Percentiles rank a stretch among this genome's conserved stretches.
phyloP scores from a whole-genome alignment of 2,797 vertebrate genomes.

The Cyprinella venusta region DNA sequence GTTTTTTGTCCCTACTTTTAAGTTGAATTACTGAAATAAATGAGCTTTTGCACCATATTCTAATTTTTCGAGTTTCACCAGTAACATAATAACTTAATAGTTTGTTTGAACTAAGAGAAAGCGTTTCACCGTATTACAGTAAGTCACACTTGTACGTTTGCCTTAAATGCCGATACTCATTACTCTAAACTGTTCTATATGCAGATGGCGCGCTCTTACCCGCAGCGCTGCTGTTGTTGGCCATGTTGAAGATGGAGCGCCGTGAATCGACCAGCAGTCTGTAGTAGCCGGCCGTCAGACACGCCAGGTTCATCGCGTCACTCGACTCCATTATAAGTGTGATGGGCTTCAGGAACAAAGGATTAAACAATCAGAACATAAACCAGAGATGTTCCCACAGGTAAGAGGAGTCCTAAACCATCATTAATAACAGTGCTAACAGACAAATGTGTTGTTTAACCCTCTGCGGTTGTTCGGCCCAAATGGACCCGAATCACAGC shows the following conservation, averaged over 20 bases:
- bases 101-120: neutral
- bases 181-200: neutral
- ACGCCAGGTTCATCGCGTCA: conserved; percentile 99
- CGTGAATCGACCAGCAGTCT: conserved; percentile 95
- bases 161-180: neutral
- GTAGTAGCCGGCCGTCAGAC: conserved; percentile 97
- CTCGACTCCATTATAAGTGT: conserved; percentile 96
- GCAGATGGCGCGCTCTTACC: conserved; percentile 64
- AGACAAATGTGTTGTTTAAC: neutral
- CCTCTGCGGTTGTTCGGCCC: too few species aligned
- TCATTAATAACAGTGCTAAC: too few species aligned
- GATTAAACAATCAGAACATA: neutral
- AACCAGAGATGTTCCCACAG: neutral
- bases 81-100: too few species aligned
- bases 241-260: conserved; percentile 98
- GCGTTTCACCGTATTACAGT: neutral
- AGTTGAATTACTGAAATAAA: too few species aligned
- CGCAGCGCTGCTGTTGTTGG: conserved; percentile 87
- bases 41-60: too few species aligned
- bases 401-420: neutral
- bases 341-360: conserved; percentile 86
- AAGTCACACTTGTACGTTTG: neutral
- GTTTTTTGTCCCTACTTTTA: too few species aligned
- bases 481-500: too few species aligned
- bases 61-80: too few species aligned